Percentiles rank a stretch among this genome's conserved stretches.
phyloP scores from a whole-genome alignment of 35 echinoderm and acorn worm species.

The Ophioderma brevispina region DNA sequence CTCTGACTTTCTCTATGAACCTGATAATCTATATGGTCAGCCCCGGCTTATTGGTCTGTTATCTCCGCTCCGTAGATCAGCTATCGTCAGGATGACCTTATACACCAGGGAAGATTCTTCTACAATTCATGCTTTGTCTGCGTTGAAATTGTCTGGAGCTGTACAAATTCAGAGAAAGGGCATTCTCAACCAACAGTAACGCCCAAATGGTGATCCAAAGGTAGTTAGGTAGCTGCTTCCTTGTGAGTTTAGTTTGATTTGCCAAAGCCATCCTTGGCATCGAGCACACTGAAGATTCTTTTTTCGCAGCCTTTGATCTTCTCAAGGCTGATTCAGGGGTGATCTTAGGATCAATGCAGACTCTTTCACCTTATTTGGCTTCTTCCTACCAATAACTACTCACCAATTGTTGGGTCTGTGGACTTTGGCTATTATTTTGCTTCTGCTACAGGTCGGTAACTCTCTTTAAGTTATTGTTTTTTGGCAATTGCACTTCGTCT shows the following conservation, averaged over 20 bases:
- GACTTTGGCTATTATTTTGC: too few relatives aligned
- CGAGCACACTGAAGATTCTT: constrained; percentile 40
- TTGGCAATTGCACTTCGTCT: too few relatives aligned
- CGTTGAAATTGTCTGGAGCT: constrained; percentile 73
- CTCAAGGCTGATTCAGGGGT: too few relatives aligned
- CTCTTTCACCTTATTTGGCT: too few relatives aligned
- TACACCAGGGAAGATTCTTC: too few relatives aligned
- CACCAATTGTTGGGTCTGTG: too few relatives aligned
- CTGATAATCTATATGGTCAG: constrained; percentile 61
- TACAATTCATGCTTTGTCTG: constrained; percentile 47
- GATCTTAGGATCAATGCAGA: too few relatives aligned
- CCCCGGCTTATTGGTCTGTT: constrained; percentile 47
- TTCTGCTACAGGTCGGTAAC: too few relatives aligned
- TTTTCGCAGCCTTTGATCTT: constrained; percentile 26
- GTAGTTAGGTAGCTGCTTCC: constrained; percentile 56
- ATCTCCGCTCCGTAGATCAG: constrained; percentile 64
- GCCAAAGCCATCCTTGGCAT: constrained; percentile 47
- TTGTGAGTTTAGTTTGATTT: constrained; percentile 51
- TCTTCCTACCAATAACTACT: too few relatives aligned
- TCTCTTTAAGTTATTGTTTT: too few relatives aligned
- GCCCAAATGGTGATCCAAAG: constrained; percentile 67
- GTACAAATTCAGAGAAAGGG: constrained; percentile 67
- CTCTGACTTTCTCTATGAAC: constrained; percentile 54
- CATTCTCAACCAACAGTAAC: constrained; percentile 75
- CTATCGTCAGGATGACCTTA: constrained; percentile 36